Evolutionary conservation across 1,140 invertebrate species (phyloP).

Genomic region (Phymorhynchus buccinoides): DNA sequence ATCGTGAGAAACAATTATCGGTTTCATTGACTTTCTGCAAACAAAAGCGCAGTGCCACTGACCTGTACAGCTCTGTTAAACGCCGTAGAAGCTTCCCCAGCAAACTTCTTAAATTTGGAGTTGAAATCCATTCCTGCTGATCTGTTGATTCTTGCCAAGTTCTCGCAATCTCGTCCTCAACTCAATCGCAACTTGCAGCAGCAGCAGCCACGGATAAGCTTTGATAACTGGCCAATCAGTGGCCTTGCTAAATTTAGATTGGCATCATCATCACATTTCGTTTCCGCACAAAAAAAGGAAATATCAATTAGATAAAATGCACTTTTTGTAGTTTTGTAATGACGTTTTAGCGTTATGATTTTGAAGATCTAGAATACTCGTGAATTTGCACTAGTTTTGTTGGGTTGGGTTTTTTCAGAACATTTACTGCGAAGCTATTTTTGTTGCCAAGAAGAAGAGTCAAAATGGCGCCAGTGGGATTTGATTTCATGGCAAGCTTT

Average conservation of each 20-base stretch:
- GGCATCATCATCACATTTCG: not conserved
- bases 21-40: no score
- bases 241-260: not conserved
- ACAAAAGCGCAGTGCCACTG: conserved; percentile 57
- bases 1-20: no score
- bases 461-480: conserved; percentile 3
- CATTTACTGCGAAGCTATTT: conserved; percentile 30
- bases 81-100: conserved; percentile 89
- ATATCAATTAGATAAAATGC: not conserved
- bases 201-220: not conserved
- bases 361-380: no score
- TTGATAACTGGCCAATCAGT: not conserved
- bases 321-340: not conserved
- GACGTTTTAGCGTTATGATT: no score
- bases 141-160: conserved; percentile 8
- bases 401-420: not conserved
- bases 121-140: conserved; percentile 47
- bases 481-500: not conserved
- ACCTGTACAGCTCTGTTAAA: conserved; percentile 93
- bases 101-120: conserved; percentile 80
- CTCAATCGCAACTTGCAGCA: not conserved
- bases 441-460: conserved; percentile 37
- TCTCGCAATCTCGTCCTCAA: conserved; percentile 11
- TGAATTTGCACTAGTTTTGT: no score
- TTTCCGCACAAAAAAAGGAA: not conserved